Base-by-base conservation (phyloP, 1,140 invertebrate species). In the Dufourea novaeangliae region DNA sequence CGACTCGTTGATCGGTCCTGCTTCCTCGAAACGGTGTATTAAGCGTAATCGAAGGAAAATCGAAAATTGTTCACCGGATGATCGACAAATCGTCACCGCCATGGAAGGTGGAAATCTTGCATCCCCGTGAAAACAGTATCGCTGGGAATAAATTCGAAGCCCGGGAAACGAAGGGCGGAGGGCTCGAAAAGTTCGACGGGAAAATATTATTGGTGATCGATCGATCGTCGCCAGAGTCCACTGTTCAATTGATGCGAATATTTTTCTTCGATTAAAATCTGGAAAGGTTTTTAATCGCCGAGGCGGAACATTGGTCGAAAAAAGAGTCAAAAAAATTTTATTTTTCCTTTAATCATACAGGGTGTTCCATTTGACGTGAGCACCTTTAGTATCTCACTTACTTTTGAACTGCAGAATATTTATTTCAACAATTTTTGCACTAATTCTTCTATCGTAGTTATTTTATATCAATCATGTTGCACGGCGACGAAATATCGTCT, bases 181-280 rank as follows among this genome's bases (percentile, higher is more conserved):
- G 57, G 57, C n/a, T 32, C 17, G 20, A 22, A 2, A 29, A 11
- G 27, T 0, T 8, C 46, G 25, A 41, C n/a, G 22, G 0, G 32
- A 29, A 61, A 69, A 69, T 76, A 76, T 69, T 69, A 46, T 61
- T 37, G 29, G 34, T 44, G 34, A 69, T 46, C 10, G 73, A 76
- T 68, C 54, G 73, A 57, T 37, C 61, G 39, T 3, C 34, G 8
- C 3, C 20, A n/a, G n/a, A n/a, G n/a, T n/a, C n/a, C n/a, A n/a
- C n/a, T n/a, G 25, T 69, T 59, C 73, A 69, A 76, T 76, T 52
- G 54, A 69, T 39, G 57, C 54, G 22, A 69, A 76, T 76, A 76
- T 76, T 76, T 76, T 76, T 76, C 73, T 76, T 76, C 66, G 73
- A 76, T 76, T 76, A 76, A 76, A 76, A 76, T 69, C 66, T 76